A percentile compares a stretch with the other conserved stretches of the same genome.
These are phyloP conservation scores for Loripinus fragilis DNA, from an alignment of 2,888 invertebrate genomes.

Conservation along the genomic window DNA sequence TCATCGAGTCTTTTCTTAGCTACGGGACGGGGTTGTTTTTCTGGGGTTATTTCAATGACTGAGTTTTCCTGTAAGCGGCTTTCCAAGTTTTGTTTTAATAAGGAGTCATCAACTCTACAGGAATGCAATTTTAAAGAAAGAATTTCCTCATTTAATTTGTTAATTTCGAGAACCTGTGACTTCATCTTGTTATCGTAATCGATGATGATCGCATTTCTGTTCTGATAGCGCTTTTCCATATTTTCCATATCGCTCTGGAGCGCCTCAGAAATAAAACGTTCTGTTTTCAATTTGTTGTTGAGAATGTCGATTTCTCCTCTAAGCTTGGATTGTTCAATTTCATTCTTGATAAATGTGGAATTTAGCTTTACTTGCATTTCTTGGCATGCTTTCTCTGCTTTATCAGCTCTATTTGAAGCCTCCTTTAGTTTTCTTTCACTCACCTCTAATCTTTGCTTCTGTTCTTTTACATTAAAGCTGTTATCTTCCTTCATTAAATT, in stretches of 20 bases:
- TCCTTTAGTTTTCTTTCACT: neutral
- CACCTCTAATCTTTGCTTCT: neutral
- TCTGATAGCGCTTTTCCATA: neutral
- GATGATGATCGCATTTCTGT: neutral
- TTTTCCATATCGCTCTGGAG: conserved; percentile 10
- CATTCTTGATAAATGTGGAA: conserved; percentile 1
- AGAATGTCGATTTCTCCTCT: neutral
- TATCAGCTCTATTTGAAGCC: neutral
- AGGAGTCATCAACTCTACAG: neutral
- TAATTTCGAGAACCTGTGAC: neutral
- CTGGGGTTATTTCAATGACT: neutral
- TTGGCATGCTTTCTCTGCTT: neutral
- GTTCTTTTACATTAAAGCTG: neutral
- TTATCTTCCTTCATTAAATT: neutral
- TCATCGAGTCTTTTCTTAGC: neutral
- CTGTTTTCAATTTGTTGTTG: neutral
- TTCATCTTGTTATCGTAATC: conserved; percentile 2
- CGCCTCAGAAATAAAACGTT: neutral
- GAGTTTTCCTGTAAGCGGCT: neutral
- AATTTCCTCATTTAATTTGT: neutral
- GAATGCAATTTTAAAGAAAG: conserved; percentile 3
- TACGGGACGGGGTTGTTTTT: neutral
- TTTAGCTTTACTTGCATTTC: neutral
- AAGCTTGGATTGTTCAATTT: neutral
- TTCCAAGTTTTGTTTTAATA: neutral